These are phyloP conservation scores for Myzus persicae DNA, from an alignment of 1,140 invertebrate genomes.

Conservation along the genomic window DNA sequence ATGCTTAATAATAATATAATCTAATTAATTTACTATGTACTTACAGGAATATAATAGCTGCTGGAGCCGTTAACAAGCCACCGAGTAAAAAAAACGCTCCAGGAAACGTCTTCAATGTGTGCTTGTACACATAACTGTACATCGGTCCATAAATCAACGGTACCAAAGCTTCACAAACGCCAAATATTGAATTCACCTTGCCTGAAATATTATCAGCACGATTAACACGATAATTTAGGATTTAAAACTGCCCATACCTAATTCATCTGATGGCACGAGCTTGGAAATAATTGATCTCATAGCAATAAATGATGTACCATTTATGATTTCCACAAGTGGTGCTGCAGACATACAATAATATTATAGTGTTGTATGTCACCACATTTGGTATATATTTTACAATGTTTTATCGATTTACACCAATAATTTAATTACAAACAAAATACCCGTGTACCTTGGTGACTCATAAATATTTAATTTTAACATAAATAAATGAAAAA, in stretches of 20 bases:
- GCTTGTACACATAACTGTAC: slow-evolving; percentile 77
- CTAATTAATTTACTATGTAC: slow-evolving; percentile 54
- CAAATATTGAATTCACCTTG: slow-evolving; percentile 82
- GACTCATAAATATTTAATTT: not conserved
- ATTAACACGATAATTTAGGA: not conserved
- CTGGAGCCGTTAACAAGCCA: slow-evolving; percentile 76
- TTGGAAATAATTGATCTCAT: slow-evolving; percentile 82
- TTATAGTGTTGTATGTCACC: not conserved
- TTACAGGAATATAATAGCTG: slow-evolving; percentile 81
- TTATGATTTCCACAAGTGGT: slow-evolving; percentile 78
- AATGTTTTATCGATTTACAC: not conserved
- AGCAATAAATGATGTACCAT: slow-evolving; percentile 82
- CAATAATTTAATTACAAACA: no score
- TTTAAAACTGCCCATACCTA: slow-evolving; percentile 68
- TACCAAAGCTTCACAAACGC: slow-evolving; percentile 75
- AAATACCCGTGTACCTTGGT: not conserved
- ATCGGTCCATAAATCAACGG: slow-evolving; percentile 80
- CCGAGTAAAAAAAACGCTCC: slow-evolving; percentile 81
- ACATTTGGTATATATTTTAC: not conserved
- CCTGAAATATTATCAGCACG: slow-evolving; percentile 66
- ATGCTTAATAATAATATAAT: no score
- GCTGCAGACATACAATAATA: slow-evolving; percentile 69
- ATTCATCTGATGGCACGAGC: slow-evolving; percentile 75
- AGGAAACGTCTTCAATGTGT: slow-evolving; percentile 76
- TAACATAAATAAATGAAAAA: not conserved